Base-by-base conservation (phyloP, 1,140 invertebrate genomes). In the Dendroctonus ponderosae region DNA sequence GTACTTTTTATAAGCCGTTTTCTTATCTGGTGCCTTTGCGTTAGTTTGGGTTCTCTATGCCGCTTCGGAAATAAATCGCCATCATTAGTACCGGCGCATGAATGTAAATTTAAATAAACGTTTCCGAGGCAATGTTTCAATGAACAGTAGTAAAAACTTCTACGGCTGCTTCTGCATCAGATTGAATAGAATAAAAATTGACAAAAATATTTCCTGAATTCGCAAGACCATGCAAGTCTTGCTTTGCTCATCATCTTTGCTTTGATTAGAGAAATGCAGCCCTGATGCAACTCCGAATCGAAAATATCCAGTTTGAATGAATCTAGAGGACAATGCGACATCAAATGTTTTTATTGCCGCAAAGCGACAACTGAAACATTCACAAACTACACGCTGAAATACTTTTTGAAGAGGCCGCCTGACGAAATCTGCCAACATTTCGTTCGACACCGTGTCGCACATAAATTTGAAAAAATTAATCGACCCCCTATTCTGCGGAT, bases 401-500 rank as follows among this genome's bases (percentile, higher is more conserved):
- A 54, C 26, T 26, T 60, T 60, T 60, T 60, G 48, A 60, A 38
- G 44, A 37, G 46, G 37, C 48, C 43, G 60, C 53, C 60, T 9
- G 12, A 39, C 60, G 26, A 42, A 62, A 62, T 62, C 48, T 53
- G 49, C 60, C n/a, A 62, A 62, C 60, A 62, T 62, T 56, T 50
- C 40, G 53, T 65, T 65, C 62, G 54, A 65, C 62, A 65, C 53
- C 37, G 62, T 65, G 62, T 65, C 53, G 53, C 46, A n/a, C 53
- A 65, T 65, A 65, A 65, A 65, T 65, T 58, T 50, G 11, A 58
- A 65, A 65, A 65, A 65, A 65, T 65, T 58, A 65, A 65, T 65
- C 53, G 54, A n/a, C 62, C 42, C 40, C 53, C 62, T 40, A 42
- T 65, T 51, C 62, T 65, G 62, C 12, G 37, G 53, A 6, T 57